Conservation (phyloP, 2,797 vertebrate species). For the Odontamblyopus rebecca region DNA sequence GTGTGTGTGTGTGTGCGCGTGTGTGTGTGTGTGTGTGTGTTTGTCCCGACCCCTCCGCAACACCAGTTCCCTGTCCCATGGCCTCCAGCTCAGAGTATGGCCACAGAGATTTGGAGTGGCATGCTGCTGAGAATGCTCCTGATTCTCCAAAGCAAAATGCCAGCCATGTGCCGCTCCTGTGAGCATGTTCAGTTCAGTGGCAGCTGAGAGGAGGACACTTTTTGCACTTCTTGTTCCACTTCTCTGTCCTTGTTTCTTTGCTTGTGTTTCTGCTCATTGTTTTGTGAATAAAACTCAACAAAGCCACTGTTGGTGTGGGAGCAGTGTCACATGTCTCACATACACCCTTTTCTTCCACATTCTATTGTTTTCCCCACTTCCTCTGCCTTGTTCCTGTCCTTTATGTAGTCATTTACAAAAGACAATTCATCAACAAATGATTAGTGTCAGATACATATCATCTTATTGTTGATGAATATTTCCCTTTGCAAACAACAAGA, state of each 20-base stretch:
- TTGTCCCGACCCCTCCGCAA: slow-evolving; percentile 70
- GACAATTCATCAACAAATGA: not conserved
- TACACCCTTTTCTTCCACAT: slow-evolving; percentile 19
- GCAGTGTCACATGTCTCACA: slow-evolving; percentile 24
- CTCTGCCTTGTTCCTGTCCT: slow-evolving; percentile 6
- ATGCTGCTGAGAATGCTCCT: slow-evolving; percentile 67
- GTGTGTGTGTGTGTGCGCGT: slow-evolving; percentile 47
- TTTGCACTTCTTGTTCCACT: slow-evolving; percentile 53
- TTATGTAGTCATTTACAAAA: slow-evolving; percentile 12
- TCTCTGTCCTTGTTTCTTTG: slow-evolving; percentile 41
- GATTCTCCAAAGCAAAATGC: slow-evolving; percentile 63
- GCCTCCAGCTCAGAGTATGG: slow-evolving; percentile 71
- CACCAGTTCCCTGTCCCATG: slow-evolving; percentile 66
- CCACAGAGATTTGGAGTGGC: slow-evolving; percentile 67
- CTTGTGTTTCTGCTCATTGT: slow-evolving; percentile 30
- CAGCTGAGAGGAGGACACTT: slow-evolving; percentile 56
- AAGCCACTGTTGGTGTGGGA: slow-evolving; percentile 41
- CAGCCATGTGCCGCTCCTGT: slow-evolving; percentile 59
- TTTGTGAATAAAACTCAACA: slow-evolving; percentile 44
- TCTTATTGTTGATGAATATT: not conserved
- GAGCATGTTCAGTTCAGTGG: slow-evolving; percentile 51
- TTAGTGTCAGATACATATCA: not conserved
- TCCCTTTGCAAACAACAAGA: too few relatives aligned
- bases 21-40: slow-evolving; percentile 57
- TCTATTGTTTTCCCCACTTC: slow-evolving; percentile 3